Conservation (phyloP, 2,797 vertebrate species). For the Gallinago nigripennis region DNA sequence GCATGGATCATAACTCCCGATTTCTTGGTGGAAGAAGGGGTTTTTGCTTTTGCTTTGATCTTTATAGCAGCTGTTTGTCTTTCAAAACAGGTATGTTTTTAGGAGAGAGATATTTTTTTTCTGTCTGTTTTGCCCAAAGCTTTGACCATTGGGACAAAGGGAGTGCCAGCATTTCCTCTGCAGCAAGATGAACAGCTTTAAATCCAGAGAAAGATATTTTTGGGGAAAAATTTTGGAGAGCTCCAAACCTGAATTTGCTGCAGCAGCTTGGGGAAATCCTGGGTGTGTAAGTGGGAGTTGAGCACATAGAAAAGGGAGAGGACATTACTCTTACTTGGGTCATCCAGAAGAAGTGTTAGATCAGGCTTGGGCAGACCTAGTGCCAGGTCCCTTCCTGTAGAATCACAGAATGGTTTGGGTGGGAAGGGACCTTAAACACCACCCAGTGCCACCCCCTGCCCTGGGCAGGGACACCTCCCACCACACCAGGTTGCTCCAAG, state of each 20-base stretch:
- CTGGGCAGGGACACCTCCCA: not conserved
- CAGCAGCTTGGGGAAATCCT: not conserved
- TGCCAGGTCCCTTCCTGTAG: not conserved
- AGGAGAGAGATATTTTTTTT: not conserved
- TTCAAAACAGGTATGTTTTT: not conserved
- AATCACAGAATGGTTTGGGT: no score
- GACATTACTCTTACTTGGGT: not conserved
- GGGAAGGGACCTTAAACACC: no score
- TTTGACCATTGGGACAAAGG: no score
- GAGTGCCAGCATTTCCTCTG: not conserved
- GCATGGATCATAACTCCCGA: not conserved
- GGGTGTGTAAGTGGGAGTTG: not conserved
- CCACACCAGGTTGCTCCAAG: not conserved
- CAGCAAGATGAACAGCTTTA: not conserved
- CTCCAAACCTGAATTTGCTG: not conserved
- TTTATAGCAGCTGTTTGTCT: not conserved
- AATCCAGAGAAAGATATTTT: not conserved
- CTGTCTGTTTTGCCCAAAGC: not conserved
- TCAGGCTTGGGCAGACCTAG: not conserved
- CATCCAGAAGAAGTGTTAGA: not conserved
- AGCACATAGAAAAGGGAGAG: not conserved
- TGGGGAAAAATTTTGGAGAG: accelerated
- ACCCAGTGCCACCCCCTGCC: not conserved
- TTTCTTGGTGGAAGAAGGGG: not conserved
- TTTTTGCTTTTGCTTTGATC: not conserved